Evolutionary conservation across 2,113 vertebrate species (phyloP).

Genomic region (Psilopogon haemacephalus): DNA sequence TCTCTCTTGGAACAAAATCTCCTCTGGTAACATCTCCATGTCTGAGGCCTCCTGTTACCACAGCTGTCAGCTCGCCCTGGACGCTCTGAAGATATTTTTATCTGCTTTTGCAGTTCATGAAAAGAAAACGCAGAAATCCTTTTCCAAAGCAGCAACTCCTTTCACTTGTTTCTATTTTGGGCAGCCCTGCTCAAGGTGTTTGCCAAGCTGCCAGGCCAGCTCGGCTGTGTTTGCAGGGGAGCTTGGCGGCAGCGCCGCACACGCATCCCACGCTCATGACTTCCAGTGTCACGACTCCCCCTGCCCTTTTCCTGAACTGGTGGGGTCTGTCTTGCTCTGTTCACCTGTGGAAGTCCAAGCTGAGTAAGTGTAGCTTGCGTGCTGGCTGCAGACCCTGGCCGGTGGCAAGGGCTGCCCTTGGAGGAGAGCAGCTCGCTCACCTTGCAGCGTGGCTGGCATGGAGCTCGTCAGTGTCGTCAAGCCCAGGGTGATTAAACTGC

Average conservation of each 20-base stretch:
- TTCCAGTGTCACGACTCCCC: neutral
- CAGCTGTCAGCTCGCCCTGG: neutral
- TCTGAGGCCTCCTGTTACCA: neutral
- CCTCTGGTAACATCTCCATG: neutral
- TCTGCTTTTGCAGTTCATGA: neutral
- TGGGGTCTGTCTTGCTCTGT: neutral
- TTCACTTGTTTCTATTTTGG: conserved; percentile 35
- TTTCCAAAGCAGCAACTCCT: conserved; percentile 38
- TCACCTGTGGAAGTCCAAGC: neutral
- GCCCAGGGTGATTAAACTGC: neutral
- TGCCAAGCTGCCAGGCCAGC: conserved; percentile 12
- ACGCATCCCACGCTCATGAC: neutral
- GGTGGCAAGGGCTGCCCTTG: neutral
- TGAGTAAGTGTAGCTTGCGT: neutral
- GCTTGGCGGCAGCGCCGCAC: neutral
- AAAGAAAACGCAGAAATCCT: neutral
- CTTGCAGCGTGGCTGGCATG: neutral
- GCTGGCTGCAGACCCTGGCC: neutral
- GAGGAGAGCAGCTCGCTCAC: neutral
- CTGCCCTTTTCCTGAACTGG: neutral
- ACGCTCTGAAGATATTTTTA: neutral
- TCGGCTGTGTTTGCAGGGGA: neutral
- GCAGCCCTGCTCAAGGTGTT: neutral
- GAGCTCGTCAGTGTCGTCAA: neutral
- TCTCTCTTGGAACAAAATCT: neutral